phyloP scores from a whole-genome alignment of 2,888 invertebrate species.

The Ornithoptera priamus region DNA sequence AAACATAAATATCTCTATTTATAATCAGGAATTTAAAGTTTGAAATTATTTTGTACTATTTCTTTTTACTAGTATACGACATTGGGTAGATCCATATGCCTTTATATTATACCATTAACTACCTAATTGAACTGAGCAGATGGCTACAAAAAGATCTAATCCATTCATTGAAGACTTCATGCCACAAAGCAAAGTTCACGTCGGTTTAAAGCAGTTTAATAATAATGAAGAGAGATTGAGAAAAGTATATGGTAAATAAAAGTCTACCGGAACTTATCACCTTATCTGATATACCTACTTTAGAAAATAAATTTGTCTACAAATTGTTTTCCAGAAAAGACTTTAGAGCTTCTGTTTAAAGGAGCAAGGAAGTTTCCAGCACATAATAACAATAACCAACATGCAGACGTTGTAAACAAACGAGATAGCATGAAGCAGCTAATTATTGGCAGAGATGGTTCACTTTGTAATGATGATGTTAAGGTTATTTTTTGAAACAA shows the following conservation, averaged over 20 bases:
- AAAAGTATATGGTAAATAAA: constrained; percentile 63
- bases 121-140: constrained; percentile 32
- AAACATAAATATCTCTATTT: too few relatives aligned
- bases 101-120: too few relatives aligned
- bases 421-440: constrained; percentile 65
- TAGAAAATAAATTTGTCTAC: neutral
- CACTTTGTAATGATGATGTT: constrained; percentile 48
- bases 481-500: constrained; percentile 45
- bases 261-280: neutral
- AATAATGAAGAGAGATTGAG: constrained; percentile 65
- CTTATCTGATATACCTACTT: neutral
- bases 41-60: too few relatives aligned
- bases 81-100: too few relatives aligned
- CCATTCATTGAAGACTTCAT: constrained; percentile 67
- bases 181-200: constrained; percentile 68
- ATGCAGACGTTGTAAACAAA: constrained; percentile 34
- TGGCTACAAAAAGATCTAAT: constrained; percentile 66
- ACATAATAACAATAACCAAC: constrained; percentile 34
- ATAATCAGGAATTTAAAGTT: too few relatives aligned
- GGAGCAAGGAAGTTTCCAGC: constrained; percentile 57
- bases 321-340: constrained; percentile 53
- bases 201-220: constrained; percentile 67
- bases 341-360: constrained; percentile 57
- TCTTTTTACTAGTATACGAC: too few relatives aligned
- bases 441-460: constrained; percentile 62